Evolutionary conservation across 2,888 invertebrate genomes (phyloP).

Genomic region (Tipula helvola): DNA sequence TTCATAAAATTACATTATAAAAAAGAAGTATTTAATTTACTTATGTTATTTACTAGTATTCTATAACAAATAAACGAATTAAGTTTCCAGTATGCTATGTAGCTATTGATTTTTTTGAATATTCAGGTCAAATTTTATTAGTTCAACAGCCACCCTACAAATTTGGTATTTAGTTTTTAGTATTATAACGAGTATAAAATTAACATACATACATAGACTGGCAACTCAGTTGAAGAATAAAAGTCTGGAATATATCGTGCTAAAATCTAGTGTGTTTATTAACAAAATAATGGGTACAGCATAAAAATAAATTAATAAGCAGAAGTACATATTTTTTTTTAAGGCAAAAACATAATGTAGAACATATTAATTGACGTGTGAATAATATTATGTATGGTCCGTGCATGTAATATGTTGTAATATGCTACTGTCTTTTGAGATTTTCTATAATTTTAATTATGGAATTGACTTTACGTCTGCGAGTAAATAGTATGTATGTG

Average conservation of each 20-base stretch:
- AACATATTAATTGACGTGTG: neutral
- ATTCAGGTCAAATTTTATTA: neutral
- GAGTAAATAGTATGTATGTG: too few species aligned
- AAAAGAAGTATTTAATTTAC: too few species aligned
- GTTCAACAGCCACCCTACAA: neutral
- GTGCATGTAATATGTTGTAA: neutral
- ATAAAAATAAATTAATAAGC: neutral
- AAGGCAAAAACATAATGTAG: neutral
- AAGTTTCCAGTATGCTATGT: neutral
- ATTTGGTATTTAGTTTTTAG: neutral
- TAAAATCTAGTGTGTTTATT: neutral
- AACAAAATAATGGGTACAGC: neutral
- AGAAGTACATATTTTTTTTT: neutral
- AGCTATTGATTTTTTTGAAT: neutral
- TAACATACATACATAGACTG: neutral
- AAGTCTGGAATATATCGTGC: neutral
- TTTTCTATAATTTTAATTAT: too few species aligned
- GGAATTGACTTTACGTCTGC: too few species aligned
- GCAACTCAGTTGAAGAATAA: neutral
- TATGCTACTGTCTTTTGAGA: too few species aligned
- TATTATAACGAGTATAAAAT: neutral
- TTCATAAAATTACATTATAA: neutral
- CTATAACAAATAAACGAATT: neutral
- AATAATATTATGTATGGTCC: neutral
- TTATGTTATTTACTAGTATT: neutral